Evolutionary conservation across 2,113 vertebrate species (phyloP).

Genomic region (Falcunculus frontatus): DNA sequence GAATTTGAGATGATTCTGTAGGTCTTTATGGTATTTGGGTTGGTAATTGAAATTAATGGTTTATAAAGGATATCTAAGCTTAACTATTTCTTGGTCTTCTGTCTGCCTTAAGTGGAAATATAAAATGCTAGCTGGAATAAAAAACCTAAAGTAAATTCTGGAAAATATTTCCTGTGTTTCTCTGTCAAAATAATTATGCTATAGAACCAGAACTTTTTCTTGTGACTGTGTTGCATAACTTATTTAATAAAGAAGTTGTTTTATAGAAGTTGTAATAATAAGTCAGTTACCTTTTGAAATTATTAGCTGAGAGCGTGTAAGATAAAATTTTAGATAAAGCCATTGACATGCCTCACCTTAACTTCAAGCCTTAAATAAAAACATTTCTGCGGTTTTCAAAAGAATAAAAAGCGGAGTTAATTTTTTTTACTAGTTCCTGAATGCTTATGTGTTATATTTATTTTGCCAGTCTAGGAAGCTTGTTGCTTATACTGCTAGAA

Average conservation of each 20-base stretch:
- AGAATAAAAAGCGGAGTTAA: not conserved
- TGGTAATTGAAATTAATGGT: slow-evolving; percentile 15
- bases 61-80: slow-evolving; percentile 24
- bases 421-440: not conserved
- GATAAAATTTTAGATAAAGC: not conserved
- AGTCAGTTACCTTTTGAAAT: not conserved
- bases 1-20: slow-evolving; percentile 55
- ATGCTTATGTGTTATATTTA: not conserved
- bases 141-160: not conserved
- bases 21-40: slow-evolving; percentile 33
- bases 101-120: not conserved
- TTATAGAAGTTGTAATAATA: not conserved
- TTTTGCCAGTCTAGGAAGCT: not conserved
- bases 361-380: not conserved
- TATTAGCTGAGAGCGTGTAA: not conserved
- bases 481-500: not conserved
- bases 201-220: not conserved
- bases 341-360: not conserved
- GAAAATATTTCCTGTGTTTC: not conserved
- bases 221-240: not conserved
- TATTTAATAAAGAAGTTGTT: not conserved
- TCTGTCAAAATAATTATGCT: not conserved
- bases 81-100: slow-evolving; percentile 44
- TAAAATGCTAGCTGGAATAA: not conserved
- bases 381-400: not conserved